Base-by-base conservation (phyloP, 2,888 invertebrate species). In the Eilema depressum region DNA sequence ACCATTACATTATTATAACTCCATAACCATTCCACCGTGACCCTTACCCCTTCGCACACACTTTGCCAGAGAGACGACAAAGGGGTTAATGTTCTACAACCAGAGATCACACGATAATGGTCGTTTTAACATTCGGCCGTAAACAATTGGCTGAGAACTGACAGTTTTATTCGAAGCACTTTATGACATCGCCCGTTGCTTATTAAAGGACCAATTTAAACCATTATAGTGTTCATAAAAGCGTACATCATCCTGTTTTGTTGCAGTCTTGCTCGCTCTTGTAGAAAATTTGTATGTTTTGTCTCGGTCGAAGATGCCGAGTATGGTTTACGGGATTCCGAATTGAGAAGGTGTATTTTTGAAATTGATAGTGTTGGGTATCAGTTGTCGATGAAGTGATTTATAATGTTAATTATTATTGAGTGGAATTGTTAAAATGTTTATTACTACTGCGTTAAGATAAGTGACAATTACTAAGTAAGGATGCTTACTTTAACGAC, bases 131-230 rank as follows among this genome's bases (percentile, higher is more conserved):
- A 83, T 83, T 83, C 79, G 75, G 79, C 83, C 83, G 81, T 82
- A 81, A 81, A 81, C 81, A 81, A 81, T 81, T 81, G 81, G 74
- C 71, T 80, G 70, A 80, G 76, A 80, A 80, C 79, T 83, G 82
- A 83, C 91, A 90, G 91, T 88, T 92, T 91, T 91, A 91, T 91
- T 90, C 83, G 86, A 88, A 86, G 87, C 89, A 86, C 88, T 92
- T 92, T 91, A 91, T 89, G 91, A 90, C 89, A 89, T 89, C 87
- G 88, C 86, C 87, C 87, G 87, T 81, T 88, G 88, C 91, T 92
- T 92, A 92, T 92, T 93, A 92, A 92, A 91, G 89, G 89, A 93
- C 94, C 94, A 93, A 94, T 95, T 94, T 92, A 93, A 94, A 92
- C 93, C 93, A 94, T 94, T 94, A 94, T 91, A 90, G 90, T 89